A percentile compares a stretch with the other conserved stretches of the same genome.
Evolutionary conservation across 2,888 invertebrate species (phyloP).

Genomic region (Tipula vernalis): DNA sequence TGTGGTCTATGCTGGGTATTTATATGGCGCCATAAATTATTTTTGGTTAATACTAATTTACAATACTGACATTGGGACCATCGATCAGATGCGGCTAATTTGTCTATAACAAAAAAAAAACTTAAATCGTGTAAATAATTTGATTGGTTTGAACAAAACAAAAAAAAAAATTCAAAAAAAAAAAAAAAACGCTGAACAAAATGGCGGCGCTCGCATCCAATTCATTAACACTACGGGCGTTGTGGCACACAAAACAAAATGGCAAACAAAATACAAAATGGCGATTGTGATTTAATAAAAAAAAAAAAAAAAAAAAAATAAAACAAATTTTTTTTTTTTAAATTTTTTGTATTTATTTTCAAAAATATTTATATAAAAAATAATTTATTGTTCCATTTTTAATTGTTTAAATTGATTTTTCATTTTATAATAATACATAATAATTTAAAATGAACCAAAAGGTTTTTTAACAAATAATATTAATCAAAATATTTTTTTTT

Average conservation of each 20-base stretch:
- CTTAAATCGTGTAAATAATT: not conserved
- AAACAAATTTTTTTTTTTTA: not conserved
- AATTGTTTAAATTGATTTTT: not conserved
- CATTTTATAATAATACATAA: not conserved
- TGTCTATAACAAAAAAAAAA: constrained; percentile 4
- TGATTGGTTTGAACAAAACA: not conserved
- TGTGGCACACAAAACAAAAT: not conserved
- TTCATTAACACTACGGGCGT: not conserved
- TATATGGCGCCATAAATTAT: constrained; percentile 39
- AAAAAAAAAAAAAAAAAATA: not conserved
- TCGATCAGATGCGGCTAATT: constrained; percentile 17
- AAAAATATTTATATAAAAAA: not conserved
- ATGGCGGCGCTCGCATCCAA: not conserved
- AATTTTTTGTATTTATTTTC: not conserved
- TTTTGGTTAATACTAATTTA: constrained; percentile 38
- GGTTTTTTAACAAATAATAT: not conserved
- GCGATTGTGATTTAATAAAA: not conserved
- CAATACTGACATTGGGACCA: constrained; percentile 39
- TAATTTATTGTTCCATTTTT: not conserved
- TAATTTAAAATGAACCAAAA: not conserved
- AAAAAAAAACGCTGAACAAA: not conserved
- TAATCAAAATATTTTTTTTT: not conserved
- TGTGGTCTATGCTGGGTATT: constrained; percentile 37
- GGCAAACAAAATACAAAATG: not conserved
- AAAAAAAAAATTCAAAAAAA: not conserved